A percentile compares a stretch with the other conserved stretches of the same genome.
Conservation (phyloP, 2,113 vertebrate genomes). For the Eulemur macaco region DNA sequence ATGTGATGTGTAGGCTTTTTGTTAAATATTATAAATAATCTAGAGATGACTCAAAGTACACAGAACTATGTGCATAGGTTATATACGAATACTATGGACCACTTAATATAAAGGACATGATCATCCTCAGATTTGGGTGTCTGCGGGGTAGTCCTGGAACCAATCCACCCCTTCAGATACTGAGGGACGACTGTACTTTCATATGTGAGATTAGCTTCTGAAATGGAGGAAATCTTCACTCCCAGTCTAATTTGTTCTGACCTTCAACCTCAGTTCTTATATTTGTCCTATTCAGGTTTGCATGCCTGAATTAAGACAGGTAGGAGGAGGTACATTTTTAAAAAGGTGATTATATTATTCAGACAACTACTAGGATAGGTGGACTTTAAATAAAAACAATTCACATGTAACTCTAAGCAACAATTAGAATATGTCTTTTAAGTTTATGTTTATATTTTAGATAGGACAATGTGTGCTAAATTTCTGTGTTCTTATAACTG, state of each 20-base stretch:
- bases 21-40: not conserved
- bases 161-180: not conserved
- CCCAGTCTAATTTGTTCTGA: not conserved
- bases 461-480: not conserved
- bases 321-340: not conserved
- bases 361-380: not conserved
- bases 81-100: not conserved
- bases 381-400: not conserved
- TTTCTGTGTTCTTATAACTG: not conserved
- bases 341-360: not conserved
- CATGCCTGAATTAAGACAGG: not conserved
- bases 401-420: not conserved
- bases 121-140: not conserved
- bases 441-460: conserved; percentile 45
- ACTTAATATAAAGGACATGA: not conserved
- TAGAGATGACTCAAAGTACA: not conserved
- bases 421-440: not conserved
- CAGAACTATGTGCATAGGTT: too few relatives aligned
- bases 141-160: not conserved
- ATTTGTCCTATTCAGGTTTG: not conserved
- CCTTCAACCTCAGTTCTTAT: not conserved
- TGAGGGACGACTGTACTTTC: not conserved
- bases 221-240: not conserved
- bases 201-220: not conserved
- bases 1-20: not conserved